phyloP scores from a whole-genome alignment of 2,888 invertebrate genomes.

The Smittia sp. region DNA sequence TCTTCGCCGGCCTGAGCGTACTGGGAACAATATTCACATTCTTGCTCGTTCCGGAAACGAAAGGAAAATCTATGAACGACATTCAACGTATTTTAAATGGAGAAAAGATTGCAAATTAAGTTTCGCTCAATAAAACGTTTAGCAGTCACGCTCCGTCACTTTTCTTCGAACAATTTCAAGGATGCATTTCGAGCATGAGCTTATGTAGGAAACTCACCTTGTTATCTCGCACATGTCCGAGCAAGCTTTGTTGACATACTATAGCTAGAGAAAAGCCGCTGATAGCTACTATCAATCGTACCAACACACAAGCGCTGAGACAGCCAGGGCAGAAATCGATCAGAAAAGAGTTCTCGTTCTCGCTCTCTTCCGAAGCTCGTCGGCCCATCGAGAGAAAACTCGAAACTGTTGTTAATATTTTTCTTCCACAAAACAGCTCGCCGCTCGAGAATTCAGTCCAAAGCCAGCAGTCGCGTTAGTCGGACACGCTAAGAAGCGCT shows the following conservation, averaged over 20 bases:
- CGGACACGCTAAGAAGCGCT: background rate
- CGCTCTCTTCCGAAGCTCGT: background rate
- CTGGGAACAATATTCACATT: constrained; percentile 67
- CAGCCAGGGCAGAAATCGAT: background rate
- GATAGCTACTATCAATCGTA: background rate
- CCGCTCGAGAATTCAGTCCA: background rate
- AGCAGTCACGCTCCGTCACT: background rate
- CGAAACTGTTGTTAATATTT: background rate
- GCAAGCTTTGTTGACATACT: background rate
- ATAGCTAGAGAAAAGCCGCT: background rate
- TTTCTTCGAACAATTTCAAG: background rate
- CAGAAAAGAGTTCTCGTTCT: background rate
- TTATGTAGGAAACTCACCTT: background rate
- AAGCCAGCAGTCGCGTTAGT: background rate
- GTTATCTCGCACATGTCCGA: background rate
- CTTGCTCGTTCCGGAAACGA: constrained; percentile 61
- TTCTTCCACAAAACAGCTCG: background rate
- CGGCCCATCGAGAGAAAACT: background rate
- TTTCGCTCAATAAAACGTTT: background rate
- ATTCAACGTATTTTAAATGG: constrained; percentile 50
- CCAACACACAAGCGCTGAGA: background rate
- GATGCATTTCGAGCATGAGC: background rate
- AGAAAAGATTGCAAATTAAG: constrained; percentile 20
- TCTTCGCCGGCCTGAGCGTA: constrained; percentile 67
- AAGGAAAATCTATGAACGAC: constrained; percentile 53